Evolutionary conservation across 2,113 vertebrate genomes (phyloP).

Genomic region (Cettia cetti): DNA sequence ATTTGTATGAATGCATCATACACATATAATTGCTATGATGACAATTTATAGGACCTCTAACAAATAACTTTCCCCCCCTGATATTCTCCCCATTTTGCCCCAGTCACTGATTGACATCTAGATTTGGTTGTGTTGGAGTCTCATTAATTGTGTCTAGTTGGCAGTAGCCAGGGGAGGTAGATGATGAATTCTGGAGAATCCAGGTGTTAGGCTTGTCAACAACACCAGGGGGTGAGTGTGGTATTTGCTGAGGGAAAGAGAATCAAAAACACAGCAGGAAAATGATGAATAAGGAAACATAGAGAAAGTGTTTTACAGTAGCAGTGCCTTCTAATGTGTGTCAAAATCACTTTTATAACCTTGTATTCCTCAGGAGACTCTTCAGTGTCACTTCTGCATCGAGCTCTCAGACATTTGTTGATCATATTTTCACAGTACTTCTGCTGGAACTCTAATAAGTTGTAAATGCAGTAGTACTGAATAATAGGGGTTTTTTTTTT

Average conservation of each 20-base stretch:
- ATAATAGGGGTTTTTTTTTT: neutral
- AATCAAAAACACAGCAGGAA: neutral
- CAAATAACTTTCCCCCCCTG: neutral
- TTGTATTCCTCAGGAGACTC: neutral
- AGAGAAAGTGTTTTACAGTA: neutral
- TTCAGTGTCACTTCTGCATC: neutral
- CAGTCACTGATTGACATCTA: neutral
- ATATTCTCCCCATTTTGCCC: neutral
- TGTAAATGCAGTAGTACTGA: neutral
- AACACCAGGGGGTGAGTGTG: neutral
- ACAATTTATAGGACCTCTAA: neutral
- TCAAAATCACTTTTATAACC: neutral
- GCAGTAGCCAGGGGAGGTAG: neutral
- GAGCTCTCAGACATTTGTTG: neutral
- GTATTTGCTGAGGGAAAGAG: neutral
- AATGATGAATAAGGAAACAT: neutral
- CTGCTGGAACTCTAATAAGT: neutral
- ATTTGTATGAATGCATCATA: neutral
- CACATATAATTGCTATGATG: neutral
- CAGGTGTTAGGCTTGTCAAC: neutral
- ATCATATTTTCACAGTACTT: neutral
- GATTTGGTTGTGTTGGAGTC: neutral
- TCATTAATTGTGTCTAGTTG: neutral
- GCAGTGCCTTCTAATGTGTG: neutral
- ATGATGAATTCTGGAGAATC: neutral